Conservation (phyloP, 2,888 invertebrate species). For the Orchestes rusci region DNA sequence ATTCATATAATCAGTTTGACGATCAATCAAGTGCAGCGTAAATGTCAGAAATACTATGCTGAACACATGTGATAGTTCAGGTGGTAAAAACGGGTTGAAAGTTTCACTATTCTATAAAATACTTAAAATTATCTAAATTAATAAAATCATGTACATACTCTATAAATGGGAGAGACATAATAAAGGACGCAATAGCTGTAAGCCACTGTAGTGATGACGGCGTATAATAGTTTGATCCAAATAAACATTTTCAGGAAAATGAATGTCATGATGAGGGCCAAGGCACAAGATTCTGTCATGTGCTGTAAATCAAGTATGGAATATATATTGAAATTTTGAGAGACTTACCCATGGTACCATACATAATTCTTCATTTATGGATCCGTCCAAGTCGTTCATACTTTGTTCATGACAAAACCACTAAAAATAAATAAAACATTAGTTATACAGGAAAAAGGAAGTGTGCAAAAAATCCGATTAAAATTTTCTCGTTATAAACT, state of each 20-base stretch:
- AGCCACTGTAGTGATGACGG: slow-evolving; percentile 54
- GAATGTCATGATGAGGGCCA: slow-evolving; percentile 64
- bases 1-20: slow-evolving; percentile 83
- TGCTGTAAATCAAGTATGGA: slow-evolving; percentile 69
- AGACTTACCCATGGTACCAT: slow-evolving; percentile 22
- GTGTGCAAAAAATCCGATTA: no score
- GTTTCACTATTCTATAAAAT: slow-evolving; percentile 50
- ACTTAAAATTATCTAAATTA: no score
- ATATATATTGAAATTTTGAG: neutral
- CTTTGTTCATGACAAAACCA: slow-evolving; percentile 12
- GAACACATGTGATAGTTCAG: slow-evolving; percentile 65
- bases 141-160: slow-evolving; percentile 44
- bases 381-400: neutral
- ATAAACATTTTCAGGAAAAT: slow-evolving; percentile 81
- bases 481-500: no score
- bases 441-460: no score
- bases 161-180: slow-evolving; percentile 46
- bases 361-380: slow-evolving; percentile 8
- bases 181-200: slow-evolving; percentile 66
- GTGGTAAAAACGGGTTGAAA: slow-evolving; percentile 62
- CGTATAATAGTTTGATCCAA: slow-evolving; percentile 69
- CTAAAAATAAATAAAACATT: no score
- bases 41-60: slow-evolving; percentile 66
- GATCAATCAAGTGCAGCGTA: slow-evolving; percentile 76
- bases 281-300: slow-evolving; percentile 62